Conservation (phyloP, 2,888 invertebrate genomes). For the Melinaea menophilus region DNA sequence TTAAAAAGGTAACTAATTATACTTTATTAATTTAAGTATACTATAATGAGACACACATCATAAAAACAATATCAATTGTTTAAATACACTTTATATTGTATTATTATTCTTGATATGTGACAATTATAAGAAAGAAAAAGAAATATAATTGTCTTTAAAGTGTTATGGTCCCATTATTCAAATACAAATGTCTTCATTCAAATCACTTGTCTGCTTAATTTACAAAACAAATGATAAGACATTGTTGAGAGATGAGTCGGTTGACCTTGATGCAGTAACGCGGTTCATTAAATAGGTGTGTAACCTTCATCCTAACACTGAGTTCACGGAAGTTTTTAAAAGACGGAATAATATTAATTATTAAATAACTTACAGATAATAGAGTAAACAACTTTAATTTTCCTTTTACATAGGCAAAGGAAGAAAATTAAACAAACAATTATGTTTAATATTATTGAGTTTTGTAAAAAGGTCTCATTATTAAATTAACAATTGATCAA, state of each 20-base stretch:
- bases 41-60: too few relatives aligned
- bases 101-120: too few relatives aligned
- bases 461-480: too few relatives aligned
- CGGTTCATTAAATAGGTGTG: constrained; percentile 49
- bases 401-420: too few relatives aligned
- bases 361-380: too few relatives aligned
- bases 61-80: too few relatives aligned
- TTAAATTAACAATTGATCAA: too few relatives aligned
- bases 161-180: not conserved
- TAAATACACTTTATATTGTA: too few relatives aligned
- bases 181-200: constrained; percentile 4
- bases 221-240: constrained; percentile 5
- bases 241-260: constrained; percentile 44
- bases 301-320: constrained; percentile 43
- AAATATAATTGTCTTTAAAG: not conserved
- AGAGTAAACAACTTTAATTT: too few relatives aligned
- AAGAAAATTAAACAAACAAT: too few relatives aligned
- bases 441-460: too few relatives aligned
- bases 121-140: not conserved
- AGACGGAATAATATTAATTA: not conserved
- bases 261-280: constrained; percentile 43
- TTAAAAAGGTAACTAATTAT: constrained; percentile 76
- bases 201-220: constrained; percentile 2
- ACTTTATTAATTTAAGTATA: too few relatives aligned
- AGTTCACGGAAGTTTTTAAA: constrained; percentile 19